Evolutionary conservation across 92 coral and sea anemone genomes (phyloP).

Genomic region (Metridium senile): DNA sequence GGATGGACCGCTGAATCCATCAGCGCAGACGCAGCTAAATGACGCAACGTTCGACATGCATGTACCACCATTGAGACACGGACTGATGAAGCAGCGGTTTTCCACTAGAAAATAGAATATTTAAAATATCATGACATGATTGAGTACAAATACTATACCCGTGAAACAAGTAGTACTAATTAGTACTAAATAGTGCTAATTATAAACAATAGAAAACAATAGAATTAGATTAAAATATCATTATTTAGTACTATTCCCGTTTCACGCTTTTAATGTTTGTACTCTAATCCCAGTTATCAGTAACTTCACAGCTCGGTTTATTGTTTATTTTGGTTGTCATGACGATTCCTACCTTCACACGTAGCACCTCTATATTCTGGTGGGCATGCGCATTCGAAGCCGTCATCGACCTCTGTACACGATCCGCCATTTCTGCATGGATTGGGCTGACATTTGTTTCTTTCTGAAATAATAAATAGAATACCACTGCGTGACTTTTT

Average conservation of each 20-base stretch:
- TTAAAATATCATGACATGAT: too few relatives aligned
- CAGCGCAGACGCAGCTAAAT: constrained; percentile 73
- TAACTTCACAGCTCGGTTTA: too few relatives aligned
- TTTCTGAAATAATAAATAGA: constrained; percentile 46
- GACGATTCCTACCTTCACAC: constrained; percentile 68
- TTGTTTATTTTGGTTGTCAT: background rate
- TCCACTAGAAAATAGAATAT: constrained; percentile 54
- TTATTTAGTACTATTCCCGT: too few relatives aligned
- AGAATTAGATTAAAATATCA: too few relatives aligned
- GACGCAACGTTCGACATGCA: constrained; percentile 75
- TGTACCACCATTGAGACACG: constrained; percentile 96
- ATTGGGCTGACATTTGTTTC: constrained; percentile 97
- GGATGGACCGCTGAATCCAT: constrained; percentile 86
- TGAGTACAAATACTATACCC: too few relatives aligned
- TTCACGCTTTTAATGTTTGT: too few relatives aligned
- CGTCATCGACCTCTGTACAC: constrained; percentile 96
- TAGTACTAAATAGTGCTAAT: too few relatives aligned
- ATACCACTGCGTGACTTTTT: too few relatives aligned
- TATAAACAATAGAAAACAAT: too few relatives aligned
- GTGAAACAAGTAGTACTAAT: too few relatives aligned
- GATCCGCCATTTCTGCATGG: constrained; percentile 98
- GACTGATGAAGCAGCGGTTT: constrained; percentile 91
- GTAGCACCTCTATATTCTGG: constrained; percentile 90
- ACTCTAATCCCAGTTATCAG: too few relatives aligned
- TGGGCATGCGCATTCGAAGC: constrained; percentile 96